Base-by-base conservation (phyloP, 2,888 invertebrate genomes). In the Caradrina clavipalpis region DNA sequence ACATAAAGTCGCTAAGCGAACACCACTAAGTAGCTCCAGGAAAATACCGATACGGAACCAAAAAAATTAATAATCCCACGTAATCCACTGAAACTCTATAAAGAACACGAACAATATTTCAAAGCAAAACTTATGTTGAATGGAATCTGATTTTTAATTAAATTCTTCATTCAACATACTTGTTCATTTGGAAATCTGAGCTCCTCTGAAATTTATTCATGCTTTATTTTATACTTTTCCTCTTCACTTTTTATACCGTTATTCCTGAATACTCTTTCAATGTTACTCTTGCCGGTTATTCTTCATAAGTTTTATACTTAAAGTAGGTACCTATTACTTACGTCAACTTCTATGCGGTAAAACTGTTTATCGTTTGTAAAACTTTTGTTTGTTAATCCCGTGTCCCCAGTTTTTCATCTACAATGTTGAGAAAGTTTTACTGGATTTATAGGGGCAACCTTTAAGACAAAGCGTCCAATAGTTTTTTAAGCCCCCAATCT, bases 101-200 rank as follows among this genome's bases (percentile, higher is more conserved):
- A 76, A 59, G 59, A 76, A 83, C 57, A 70, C 51, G 77, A 68
- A 80, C 59, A 76, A 72, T 69, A 80, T 80, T 75, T 57, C 57
- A 66, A 80, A 50, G 45, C 58, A 26, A 50, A 80, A 71, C 66
- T 73, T 81, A 77, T 57, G 62, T 17, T 78, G 69, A 81, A 81
- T 81, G 72, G 78, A 78, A 73, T 75, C 78, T 65, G 84, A 83
- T 81, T 81, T 81, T 83, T 83, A 83, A 82, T 82, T 78, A 78
- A 81, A 81, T 81, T 81, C 69, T 56, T 74, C 60, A 69, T 83
- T 81, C 71, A 83, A 81, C 78, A 81, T 74, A 68, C 75, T 83
- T 78, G 81, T 67, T 83, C 82, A 83, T 83, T 83, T 81, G 69
- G 59, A 78, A 69, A 75, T 74, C 79, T 70, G 59, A 74, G 63